phyloP scores from a whole-genome alignment of 1,140 invertebrate species.

The Eulimnadia texana region DNA sequence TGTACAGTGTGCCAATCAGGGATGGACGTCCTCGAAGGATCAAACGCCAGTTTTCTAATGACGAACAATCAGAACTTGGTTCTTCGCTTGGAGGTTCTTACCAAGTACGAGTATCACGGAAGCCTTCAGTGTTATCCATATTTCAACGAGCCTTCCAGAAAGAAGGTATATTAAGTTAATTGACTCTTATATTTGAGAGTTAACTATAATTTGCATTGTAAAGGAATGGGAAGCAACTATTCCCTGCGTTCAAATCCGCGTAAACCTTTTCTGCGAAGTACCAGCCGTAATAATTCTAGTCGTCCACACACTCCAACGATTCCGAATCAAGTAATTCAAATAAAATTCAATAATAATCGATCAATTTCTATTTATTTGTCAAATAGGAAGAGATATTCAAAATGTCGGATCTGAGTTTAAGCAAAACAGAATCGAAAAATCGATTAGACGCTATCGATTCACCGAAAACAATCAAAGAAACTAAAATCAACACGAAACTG shows the following conservation, averaged over 20 bases:
- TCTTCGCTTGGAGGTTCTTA: background rate
- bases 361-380: background rate
- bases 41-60: background rate
- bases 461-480: background rate
- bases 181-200: background rate
- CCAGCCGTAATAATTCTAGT: slow-evolving; percentile 7
- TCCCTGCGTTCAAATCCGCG: slow-evolving; percentile 4
- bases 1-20: background rate
- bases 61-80: background rate
- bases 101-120: background rate
- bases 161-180: background rate
- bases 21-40: background rate
- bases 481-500: slow-evolving; percentile 12
- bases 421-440: background rate
- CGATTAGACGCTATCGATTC: background rate
- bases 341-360: background rate
- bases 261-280: slow-evolving; percentile 12
- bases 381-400: slow-evolving; percentile 16
- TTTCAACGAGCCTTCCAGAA: background rate
- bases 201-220: background rate
- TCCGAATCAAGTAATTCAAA: background rate
- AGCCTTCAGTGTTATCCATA: background rate
- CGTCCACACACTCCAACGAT: slow-evolving; percentile 1
- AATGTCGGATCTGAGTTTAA: slow-evolving; percentile 14
- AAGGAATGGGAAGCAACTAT: slow-evolving; percentile 12